Evolutionary conservation across 2,113 vertebrate species (phyloP).

Genomic region (Malurus cyaneus): DNA sequence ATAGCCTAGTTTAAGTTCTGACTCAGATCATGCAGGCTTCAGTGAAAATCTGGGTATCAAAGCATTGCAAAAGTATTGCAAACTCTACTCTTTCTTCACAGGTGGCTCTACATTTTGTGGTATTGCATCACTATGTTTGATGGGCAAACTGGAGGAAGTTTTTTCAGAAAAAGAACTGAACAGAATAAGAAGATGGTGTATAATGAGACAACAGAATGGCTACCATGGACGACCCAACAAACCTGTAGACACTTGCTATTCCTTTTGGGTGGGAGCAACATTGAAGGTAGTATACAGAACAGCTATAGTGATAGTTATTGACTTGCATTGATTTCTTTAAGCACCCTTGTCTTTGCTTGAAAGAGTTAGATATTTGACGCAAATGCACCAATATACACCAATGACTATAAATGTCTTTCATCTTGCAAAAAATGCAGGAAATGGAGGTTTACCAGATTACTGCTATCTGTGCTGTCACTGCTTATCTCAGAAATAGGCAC

Average conservation of each 20-base stretch:
- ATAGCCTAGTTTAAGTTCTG: background rate
- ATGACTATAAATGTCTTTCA: background rate
- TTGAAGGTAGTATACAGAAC: conserved; percentile 83
- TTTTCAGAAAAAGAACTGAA: conserved; percentile 89
- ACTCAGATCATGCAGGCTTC: background rate
- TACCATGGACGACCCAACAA: conserved; percentile 97
- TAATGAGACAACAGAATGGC: conserved; percentile 95
- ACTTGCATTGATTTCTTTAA: background rate
- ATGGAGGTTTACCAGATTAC: background rate
- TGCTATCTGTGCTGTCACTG: background rate
- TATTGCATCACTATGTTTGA: conserved; percentile 90
- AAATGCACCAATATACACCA: no score
- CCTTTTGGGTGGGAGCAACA: conserved; percentile 98
- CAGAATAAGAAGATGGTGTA: conserved; percentile 93
- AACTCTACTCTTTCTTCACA: conserved; percentile 41
- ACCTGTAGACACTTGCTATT: conserved; percentile 97
- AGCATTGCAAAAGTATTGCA: background rate
- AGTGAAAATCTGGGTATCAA: background rate
- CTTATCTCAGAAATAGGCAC: background rate
- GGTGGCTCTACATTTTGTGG: conserved; percentile 97
- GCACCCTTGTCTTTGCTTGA: background rate
- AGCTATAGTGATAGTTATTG: background rate
- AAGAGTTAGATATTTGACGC: background rate
- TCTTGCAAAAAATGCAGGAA: background rate
- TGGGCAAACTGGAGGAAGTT: conserved; percentile 93